Evolutionary conservation across 1,140 invertebrate species (phyloP).

Genomic region (Aphidius gifuensis): DNA sequence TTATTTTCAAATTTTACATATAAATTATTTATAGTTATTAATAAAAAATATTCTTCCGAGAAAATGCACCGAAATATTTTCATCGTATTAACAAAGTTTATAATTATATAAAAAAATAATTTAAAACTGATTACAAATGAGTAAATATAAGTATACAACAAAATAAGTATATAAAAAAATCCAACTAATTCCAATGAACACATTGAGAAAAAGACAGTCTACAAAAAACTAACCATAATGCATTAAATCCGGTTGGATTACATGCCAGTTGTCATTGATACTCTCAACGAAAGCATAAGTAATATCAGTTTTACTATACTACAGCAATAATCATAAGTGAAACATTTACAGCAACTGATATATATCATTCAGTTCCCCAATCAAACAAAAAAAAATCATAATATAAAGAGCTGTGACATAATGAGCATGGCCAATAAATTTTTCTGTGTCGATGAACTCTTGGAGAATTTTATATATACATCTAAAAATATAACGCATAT

Average conservation of each 20-base stretch:
- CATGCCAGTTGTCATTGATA: conserved; percentile 26
- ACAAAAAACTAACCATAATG: conserved; percentile 36
- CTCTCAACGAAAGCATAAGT: conserved; percentile 35
- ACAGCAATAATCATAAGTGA: conserved; percentile 10
- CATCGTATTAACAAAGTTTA: too few species aligned
- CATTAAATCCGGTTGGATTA: conserved; percentile 18
- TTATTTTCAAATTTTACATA: too few species aligned
- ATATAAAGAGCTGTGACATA: conserved; percentile 25
- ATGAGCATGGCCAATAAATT: conserved; percentile 26
- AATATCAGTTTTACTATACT: conserved; percentile 25
- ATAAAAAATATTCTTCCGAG: too few species aligned
- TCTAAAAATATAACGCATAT: conserved; percentile 19
- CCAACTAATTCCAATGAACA: conserved; percentile 36
- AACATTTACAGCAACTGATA: conserved; percentile 30
- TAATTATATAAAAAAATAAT: too few species aligned
- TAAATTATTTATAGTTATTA: too few species aligned
- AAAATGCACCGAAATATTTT: too few species aligned
- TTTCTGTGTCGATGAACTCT: conserved; percentile 26
- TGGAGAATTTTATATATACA: conserved; percentile 25
- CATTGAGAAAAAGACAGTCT: conserved; percentile 36
- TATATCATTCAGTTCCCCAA: conserved; percentile 25
- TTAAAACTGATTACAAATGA: too few species aligned
- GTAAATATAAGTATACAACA: background rate
- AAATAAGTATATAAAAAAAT: conserved; percentile 6
- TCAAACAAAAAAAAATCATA: conserved; percentile 36